Evolutionary conservation across 2,113 vertebrate species (phyloP), one percentile per base, ranked within the genome.

Genomic region (Pomatostomus ruficeps): DNA sequence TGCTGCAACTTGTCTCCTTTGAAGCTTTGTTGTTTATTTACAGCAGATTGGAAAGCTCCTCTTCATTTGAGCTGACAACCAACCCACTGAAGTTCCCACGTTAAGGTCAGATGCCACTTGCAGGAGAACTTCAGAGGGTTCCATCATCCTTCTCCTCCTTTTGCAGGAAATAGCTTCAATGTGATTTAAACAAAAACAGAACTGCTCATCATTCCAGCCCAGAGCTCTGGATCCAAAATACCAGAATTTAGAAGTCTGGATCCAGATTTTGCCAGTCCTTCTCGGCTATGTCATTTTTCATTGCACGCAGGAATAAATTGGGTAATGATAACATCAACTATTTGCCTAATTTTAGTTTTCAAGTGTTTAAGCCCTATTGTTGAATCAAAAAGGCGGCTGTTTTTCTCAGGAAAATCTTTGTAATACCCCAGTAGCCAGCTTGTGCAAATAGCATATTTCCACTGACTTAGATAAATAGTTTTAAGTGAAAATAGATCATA

Each of bases 1-100:
- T 85, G 89, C 28, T 25, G 7, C 28, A 71, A 75, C 55, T 93
- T 7, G 29, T 87, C 73, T 82, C 84, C 81, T 97, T 95, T 94
- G 84, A 90, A 90, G 48, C 14, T 78, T 87, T 72, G 29, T 35
- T 95, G 78, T 95, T 95, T 95, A 91, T 96, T 96, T 95, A 93
- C 91, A 93, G 66, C 52, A 79, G 62, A 72, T 35, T 79, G 77
- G 65, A 85, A 95, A 81, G 71, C 40, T 87, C 81, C 83, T 95
- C 84, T 95, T 63, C 40, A 89, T 91, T 57, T 73, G 76, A 88
- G 49, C 70, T 0, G 3, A 73, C 46, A 89, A 75, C 35, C 9
- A 12, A 54, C 26, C 42, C 52, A 51, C 72, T 84, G 66, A 94
- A 94, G 68, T 65, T 79, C 63, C 42, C 55, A 73, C 2, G 0